Conservation (phyloP, 2,888 invertebrate genomes). For the Shargacucullia verbasci region DNA sequence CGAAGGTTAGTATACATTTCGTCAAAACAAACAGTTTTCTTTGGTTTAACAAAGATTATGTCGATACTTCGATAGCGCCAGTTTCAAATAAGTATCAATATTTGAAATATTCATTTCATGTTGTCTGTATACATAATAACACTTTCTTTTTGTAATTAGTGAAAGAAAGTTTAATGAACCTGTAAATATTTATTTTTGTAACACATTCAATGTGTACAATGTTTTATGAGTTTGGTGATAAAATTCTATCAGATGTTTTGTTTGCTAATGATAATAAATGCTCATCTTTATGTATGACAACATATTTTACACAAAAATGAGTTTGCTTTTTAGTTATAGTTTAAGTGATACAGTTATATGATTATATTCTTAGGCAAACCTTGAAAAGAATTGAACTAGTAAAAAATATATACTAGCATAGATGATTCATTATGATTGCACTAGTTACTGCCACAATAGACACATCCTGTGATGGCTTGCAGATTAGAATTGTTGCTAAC, state of each 20-base stretch:
- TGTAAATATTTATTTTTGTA: no score
- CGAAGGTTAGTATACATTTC: constrained; percentile 87
- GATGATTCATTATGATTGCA: constrained; percentile 16
- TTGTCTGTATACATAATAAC: no score
- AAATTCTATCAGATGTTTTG: no score
- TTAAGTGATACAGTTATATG: no score
- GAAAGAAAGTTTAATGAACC: no score
- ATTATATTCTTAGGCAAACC: neutral
- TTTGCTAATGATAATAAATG: no score
- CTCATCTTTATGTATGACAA: no score
- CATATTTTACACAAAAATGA: no score
- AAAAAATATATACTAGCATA: neutral
- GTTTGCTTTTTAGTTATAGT: no score
- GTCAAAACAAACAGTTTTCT: constrained; percentile 63
- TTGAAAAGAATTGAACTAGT: constrained; percentile 9
- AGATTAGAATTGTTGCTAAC: neutral
- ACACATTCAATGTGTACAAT: no score
- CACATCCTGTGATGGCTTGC: neutral
- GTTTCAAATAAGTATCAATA: constrained; percentile 41
- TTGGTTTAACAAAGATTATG: constrained; percentile 33
- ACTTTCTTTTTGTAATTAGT: no score
- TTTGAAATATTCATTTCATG: neutral
- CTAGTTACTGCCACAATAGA: neutral
- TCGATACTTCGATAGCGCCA: constrained; percentile 52
- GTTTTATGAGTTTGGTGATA: no score